Conservation (phyloP, 2,888 invertebrate species). For the Drosophila tanythrix region DNA sequence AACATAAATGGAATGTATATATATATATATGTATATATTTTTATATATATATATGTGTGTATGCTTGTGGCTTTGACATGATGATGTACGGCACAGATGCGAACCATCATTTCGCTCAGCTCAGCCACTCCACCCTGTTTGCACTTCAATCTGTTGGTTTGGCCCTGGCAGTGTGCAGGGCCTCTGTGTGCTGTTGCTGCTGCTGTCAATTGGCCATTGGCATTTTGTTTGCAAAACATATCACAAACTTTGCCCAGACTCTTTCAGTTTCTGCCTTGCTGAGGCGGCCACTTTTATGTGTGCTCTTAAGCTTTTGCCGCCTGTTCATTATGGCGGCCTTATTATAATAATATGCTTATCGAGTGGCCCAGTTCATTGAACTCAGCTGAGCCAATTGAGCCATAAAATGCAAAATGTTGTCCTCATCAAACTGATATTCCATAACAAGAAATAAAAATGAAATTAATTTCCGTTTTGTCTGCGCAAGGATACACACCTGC, state of each 20-base stretch:
- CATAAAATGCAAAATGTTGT: slow-evolving; percentile 35
- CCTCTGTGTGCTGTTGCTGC: slow-evolving; percentile 20
- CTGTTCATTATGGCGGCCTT: slow-evolving; percentile 64
- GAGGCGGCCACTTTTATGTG: slow-evolving; percentile 30
- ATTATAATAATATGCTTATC: slow-evolving; percentile 77
- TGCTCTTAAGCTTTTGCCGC: slow-evolving; percentile 60
- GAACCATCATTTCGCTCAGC: slow-evolving; percentile 41
- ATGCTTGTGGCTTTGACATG: slow-evolving; percentile 25
- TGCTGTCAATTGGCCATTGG: slow-evolving; percentile 75
- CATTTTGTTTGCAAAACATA: slow-evolving; percentile 78
- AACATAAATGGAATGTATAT: slow-evolving; percentile 38
- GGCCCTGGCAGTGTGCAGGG: slow-evolving; percentile 48
- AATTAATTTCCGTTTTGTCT: slow-evolving; percentile 72
- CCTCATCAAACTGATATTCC: slow-evolving; percentile 59
- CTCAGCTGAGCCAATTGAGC: slow-evolving; percentile 35
- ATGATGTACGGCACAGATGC: slow-evolving; percentile 52
- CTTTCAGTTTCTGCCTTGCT: slow-evolving; percentile 21
- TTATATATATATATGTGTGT: neutral
- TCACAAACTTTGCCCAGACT: slow-evolving; percentile 69
- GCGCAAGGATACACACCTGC: neutral
- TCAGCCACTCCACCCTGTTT: slow-evolving; percentile 48
- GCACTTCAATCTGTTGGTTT: slow-evolving; percentile 65
- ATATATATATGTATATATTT: slow-evolving; percentile 3
- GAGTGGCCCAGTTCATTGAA: slow-evolving; percentile 61
- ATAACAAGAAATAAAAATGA: slow-evolving; percentile 70